Base-by-base conservation (phyloP, 2,113 vertebrate genomes). In the Hippocampus barbouri region DNA sequence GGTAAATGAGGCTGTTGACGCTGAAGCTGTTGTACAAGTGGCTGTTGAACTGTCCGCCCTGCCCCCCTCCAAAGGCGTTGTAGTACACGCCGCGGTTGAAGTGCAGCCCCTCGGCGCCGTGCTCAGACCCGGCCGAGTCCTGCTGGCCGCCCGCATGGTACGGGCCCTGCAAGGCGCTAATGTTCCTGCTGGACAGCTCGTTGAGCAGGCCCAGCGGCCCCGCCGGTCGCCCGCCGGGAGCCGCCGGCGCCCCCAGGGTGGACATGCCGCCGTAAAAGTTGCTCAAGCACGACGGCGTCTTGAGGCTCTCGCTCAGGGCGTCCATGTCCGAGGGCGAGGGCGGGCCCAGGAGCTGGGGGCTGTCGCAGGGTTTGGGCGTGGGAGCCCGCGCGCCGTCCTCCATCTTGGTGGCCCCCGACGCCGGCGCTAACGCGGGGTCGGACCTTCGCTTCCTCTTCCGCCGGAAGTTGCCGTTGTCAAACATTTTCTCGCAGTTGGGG, bases 401-500 rank as follows among this genome's bases (percentile, higher is more conserved):
- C 0, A 89, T 68, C 74, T 97, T 96, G 0, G 92, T 78, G 89
- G 79, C 53, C 65, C 85, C 89, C 0, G 75, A 88, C 65, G 84
- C 89, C 0, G 75, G 89, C 40, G 0, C 78, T 91, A 34, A 93
- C 86, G 70, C 21, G 2, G 59, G 59, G 27, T 98, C 97, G 0
- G 96, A 93, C 23, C 96, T 93, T 18, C 97, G 93, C 86, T 98
- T 99, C 70, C 97, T 91, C 74, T 98, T 99, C 83, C 97, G 85
- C 2, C 97, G 95, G 86, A 99, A 99, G 79, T 98, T 99, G 10
- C 97, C 97, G 0, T 99, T 99, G 83, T 99, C 97, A 69, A 99
- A 99, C 97, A 99, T 99, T 85, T 99, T 99, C 83, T 99, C 97
- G 56, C 97, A 99, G 93, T 99, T 99, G 15, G 97, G 97, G 79